These are phyloP conservation scores for Mycalesis mineus DNA, from an alignment of 2,888 invertebrate genomes.

Conservation along the genomic window DNA sequence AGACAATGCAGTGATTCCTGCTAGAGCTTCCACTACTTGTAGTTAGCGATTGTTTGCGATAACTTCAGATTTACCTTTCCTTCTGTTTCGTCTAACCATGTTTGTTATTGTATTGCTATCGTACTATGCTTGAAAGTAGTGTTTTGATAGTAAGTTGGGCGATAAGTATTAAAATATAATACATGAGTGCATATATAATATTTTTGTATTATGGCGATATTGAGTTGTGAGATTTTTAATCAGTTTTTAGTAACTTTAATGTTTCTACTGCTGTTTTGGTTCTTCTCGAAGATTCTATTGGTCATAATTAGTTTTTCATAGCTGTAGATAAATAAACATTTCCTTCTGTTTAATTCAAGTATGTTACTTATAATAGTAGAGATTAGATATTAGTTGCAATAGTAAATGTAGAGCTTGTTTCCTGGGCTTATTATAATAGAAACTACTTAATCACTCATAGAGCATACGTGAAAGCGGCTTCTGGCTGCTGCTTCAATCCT, in stretches of 20 bases:
- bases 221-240: no score
- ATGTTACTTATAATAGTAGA: no score
- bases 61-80: constrained; percentile 12
- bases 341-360: no score
- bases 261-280: neutral
- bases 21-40: neutral
- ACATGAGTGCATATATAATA: neutral
- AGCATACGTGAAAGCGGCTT: no score
- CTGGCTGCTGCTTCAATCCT: no score
- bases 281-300: neutral
- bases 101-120: neutral
- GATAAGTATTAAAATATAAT: neutral
- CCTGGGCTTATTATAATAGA: no score
- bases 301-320: neutral
- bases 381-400: no score
- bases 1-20: constrained; percentile 13
- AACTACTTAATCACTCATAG: no score
- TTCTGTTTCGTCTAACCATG: neutral
- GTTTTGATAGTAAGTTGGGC: neutral
- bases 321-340: no score
- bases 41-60: constrained; percentile 13
- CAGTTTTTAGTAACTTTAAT: no score
- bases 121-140: neutral
- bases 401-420: no score
- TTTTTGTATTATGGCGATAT: no score